These are phyloP conservation scores for Penaeus chinensis DNA, from an alignment of 1,140 invertebrate genomes.

Conservation along the genomic window DNA sequence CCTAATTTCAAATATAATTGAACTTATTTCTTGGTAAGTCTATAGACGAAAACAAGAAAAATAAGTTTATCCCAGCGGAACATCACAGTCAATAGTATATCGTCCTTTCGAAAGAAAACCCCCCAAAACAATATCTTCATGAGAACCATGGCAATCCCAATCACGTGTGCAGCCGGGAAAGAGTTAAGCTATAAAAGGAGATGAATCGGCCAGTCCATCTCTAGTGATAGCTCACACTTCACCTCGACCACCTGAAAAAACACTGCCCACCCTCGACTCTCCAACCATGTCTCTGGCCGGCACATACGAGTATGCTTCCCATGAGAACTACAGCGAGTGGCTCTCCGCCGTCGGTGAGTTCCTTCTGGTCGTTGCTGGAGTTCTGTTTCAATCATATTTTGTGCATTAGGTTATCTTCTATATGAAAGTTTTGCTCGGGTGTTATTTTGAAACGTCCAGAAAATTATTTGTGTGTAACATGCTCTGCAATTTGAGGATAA, in stretches of 20 bases:
- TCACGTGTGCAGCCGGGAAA: too few relatives aligned
- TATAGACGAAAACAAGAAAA: too few relatives aligned
- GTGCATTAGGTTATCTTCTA: not conserved
- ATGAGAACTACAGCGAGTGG: conserved; percentile 50
- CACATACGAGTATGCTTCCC: conserved; percentile 19
- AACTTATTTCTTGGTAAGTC: too few relatives aligned
- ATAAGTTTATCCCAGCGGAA: too few relatives aligned
- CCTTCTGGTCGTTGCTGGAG: not conserved
- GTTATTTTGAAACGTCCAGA: too few relatives aligned
- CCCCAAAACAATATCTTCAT: too few relatives aligned
- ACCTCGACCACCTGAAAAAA: not conserved
- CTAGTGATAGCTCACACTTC: conserved; percentile 14
- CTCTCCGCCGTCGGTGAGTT: conserved; percentile 33
- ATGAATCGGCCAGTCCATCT: not conserved
- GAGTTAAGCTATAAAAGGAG: not conserved
- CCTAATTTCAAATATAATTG: too few relatives aligned
- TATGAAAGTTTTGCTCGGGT: not conserved
- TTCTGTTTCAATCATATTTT: not conserved
- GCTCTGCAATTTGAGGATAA: too few relatives aligned
- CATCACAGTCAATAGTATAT: too few relatives aligned
- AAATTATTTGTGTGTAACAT: too few relatives aligned
- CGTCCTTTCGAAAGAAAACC: too few relatives aligned
- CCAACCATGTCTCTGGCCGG: conserved; percentile 41
- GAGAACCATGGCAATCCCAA: too few relatives aligned
- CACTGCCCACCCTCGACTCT: not conserved